phyloP scores from a whole-genome alignment of 2,797 vertebrate genomes.

The Ctenopoma kingsleyae region DNA sequence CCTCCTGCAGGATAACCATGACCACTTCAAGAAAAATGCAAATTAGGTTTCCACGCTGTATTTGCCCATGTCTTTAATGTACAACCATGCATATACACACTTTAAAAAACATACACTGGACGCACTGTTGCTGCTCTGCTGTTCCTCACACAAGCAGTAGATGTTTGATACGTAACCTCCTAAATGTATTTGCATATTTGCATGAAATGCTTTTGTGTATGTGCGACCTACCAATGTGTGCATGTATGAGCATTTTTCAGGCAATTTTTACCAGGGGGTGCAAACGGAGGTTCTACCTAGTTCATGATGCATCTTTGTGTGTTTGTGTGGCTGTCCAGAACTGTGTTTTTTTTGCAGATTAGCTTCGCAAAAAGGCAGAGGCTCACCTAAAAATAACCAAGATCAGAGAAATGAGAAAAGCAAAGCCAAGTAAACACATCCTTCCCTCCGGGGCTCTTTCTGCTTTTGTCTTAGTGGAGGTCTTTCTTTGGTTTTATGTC shows the following conservation, averaged over 20 bases:
- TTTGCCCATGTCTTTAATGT: background rate
- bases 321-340: constrained; percentile 32
- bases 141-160: no score
- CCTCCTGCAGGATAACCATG: no score
- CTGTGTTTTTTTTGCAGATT: constrained; percentile 59
- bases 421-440: constrained; percentile 56
- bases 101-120: background rate
- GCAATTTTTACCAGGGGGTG: constrained; percentile 21
- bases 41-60: no score
- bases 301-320: constrained; percentile 41
- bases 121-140: no score
- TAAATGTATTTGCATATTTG: constrained; percentile 2
- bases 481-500: constrained; percentile 54
- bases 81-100: background rate
- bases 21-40: no score
- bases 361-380: constrained; percentile 55
- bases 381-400: constrained; percentile 70
- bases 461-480: constrained; percentile 44
- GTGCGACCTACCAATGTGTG: constrained; percentile 21
- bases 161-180: background rate
- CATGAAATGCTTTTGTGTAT: constrained; percentile 2
- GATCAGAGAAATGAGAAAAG: constrained; percentile 41
- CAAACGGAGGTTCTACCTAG: constrained; percentile 40
- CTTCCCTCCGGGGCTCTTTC: constrained; percentile 44
- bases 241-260: constrained; percentile 16